Evolutionary conservation across 1,140 invertebrate species (phyloP).

Genomic region (Drosophila willistoni): DNA sequence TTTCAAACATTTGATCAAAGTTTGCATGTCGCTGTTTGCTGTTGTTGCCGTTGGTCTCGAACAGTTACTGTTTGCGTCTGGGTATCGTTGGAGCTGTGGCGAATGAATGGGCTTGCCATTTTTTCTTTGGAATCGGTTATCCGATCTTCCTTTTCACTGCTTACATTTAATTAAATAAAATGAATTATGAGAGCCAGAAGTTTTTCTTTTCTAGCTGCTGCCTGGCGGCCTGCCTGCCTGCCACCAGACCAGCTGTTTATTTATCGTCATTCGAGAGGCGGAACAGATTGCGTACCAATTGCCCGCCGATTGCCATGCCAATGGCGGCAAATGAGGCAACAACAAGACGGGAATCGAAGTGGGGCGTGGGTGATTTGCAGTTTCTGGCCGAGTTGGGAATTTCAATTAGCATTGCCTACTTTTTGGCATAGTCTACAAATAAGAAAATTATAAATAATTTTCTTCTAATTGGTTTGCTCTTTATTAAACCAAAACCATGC

Average conservation of each 20-base stretch:
- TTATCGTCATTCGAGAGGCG: conserved; percentile 16
- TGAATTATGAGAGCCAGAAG: conserved; percentile 2
- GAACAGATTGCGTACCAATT: background rate
- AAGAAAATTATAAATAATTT: conserved; percentile 25
- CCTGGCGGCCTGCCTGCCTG: background rate
- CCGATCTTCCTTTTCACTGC: background rate
- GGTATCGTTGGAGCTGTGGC: background rate
- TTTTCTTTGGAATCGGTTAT: background rate
- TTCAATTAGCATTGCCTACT: conserved; percentile 69
- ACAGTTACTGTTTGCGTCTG: background rate
- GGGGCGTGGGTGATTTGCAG: background rate
- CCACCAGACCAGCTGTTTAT: conserved; percentile 13
- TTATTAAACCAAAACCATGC: conserved; percentile 34
- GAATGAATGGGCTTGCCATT: background rate
- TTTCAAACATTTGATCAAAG: conserved; percentile 35
- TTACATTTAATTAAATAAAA: conserved; percentile 5
- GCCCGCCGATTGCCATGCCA: background rate
- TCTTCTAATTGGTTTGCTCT: conserved; percentile 69
- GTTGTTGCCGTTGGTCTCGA: background rate
- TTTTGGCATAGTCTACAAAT: conserved; percentile 18
- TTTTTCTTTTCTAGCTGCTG: background rate
- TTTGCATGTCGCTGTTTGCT: conserved; percentile 33
- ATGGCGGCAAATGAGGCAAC: background rate
- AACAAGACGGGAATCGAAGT: background rate
- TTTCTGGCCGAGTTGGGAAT: conserved; percentile 34